Evolutionary conservation across 2,888 invertebrate genomes (phyloP).

Genomic region (Limnephilus lunatus): DNA sequence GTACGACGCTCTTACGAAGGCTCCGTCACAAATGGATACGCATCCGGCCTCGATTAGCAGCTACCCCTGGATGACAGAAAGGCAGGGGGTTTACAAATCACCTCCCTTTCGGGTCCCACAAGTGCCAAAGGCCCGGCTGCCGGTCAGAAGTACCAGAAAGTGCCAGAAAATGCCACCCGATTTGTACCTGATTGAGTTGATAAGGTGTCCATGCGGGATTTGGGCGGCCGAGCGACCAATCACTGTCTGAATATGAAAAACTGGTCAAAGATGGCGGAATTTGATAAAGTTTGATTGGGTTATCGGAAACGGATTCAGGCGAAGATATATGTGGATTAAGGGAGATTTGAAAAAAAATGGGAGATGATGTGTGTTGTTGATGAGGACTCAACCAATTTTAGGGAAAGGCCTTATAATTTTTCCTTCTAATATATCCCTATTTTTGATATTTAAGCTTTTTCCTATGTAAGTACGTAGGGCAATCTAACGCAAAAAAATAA

Average conservation of each 20-base stretch:
- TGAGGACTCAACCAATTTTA: neutral
- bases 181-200: constrained; percentile 61
- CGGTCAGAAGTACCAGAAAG: constrained; percentile 26
- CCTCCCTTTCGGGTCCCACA: constrained; percentile 27
- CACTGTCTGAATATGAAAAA: constrained; percentile 57
- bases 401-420: neutral
- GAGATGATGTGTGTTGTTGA: constrained; percentile 22
- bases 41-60: neutral
- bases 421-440: neutral
- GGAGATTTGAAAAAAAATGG: constrained; percentile 41
- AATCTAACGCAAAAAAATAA: too few relatives aligned
- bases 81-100: constrained; percentile 36
- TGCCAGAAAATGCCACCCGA: constrained; percentile 43
- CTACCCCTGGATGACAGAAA: neutral
- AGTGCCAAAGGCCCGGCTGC: constrained; percentile 42
- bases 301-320: constrained; percentile 58
- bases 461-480: neutral
- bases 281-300: constrained; percentile 64
- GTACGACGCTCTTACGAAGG: neutral
- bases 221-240: constrained; percentile 53
- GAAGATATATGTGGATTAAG: constrained; percentile 33
- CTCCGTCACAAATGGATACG: neutral
- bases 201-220: constrained; percentile 52
- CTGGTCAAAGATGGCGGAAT: constrained; percentile 47
- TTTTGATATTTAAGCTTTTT: neutral